Base-by-base conservation (phyloP, 2,797 vertebrate genomes). In the Onychomys leucogaster region DNA sequence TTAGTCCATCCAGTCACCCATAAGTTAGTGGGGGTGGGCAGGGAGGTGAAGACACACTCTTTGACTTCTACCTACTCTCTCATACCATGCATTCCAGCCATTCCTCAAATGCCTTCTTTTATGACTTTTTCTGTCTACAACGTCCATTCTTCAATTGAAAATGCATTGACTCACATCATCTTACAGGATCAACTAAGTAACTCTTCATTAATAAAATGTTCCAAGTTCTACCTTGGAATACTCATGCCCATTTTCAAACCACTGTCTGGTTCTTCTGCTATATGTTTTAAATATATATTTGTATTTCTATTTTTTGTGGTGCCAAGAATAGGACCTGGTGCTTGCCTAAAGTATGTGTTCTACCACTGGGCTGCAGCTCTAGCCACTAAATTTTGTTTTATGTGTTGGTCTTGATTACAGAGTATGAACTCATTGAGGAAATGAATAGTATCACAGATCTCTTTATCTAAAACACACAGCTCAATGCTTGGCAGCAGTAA, bases 201-300 rank as follows among this genome's bases (percentile, higher is more conserved):
- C 29, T 87, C 29, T 87, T 84, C 57, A 90, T 90, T 90, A 78
- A 55, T 84, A 81, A 75, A 97, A 17, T 71, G 16, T 84, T 96
- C 19, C 63, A 71, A 3, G 6, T 81, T 69, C 57, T 13, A 90
- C 14, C 8, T 63, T 76, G 37, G 84, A 91, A 43, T 67, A 94
- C 61, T 92, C 41, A 65, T 37, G 21, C 2, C 77, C 65, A 73
- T 80, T 83, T 91, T 78, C 57, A 71, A 93, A 55, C n/a, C 13
- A 94, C 19, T 63, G 69, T 34, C 32, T 83, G 4, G 1, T 55
- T 90, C 57, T 37, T 93, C 29, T 78, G 27, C 37, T 61, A 41
- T 77, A 89, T 16, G 12, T 46, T 90, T 81, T 61, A 63, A 63
- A 41, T 43, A 32, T 63, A 34, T 46, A 46, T 84, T 43, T 46